phyloP scores from a whole-genome alignment of 2,797 vertebrate species.

The Silurus lanzhouensis region DNA sequence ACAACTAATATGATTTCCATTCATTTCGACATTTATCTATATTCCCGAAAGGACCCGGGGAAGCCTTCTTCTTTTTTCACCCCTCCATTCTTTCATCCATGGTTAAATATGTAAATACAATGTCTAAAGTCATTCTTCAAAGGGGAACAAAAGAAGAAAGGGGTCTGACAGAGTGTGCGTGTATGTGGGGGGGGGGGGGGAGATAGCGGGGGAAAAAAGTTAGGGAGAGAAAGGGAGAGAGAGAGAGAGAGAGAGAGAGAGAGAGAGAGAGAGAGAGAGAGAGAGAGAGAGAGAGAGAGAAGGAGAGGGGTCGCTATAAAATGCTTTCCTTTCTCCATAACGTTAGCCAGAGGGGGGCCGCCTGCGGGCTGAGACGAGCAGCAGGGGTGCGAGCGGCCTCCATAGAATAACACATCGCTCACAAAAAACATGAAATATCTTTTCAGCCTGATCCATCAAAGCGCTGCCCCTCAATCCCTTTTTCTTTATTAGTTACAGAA shows the following conservation, averaged over 20 bases:
- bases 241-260: conserved; percentile 12
- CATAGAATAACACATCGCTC: conserved; percentile 87
- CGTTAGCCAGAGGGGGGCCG: conserved; percentile 95
- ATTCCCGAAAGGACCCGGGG: conserved; percentile 85
- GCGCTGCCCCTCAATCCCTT: conserved; percentile 70
- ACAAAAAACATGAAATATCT: conserved; percentile 93
- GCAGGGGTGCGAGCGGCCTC: conserved; percentile 86
- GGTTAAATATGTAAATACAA: conserved; percentile 99
- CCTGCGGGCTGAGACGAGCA: conserved; percentile 90
- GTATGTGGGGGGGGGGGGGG: neutral
- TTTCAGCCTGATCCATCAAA: conserved; percentile 96
- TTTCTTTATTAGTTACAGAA: conserved; percentile 96
- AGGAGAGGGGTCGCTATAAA: conserved; percentile 97
- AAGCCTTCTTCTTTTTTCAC: conserved; percentile 83
- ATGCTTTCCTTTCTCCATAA: conserved; percentile 99
- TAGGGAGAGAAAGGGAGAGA: neutral
- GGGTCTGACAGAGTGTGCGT: conserved; percentile 70
- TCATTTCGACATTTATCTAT: conserved; percentile 89
- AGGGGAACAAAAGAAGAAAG: conserved; percentile 99
- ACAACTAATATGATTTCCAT: conserved; percentile 82
- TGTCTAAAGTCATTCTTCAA: conserved; percentile 99
- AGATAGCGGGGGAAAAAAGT: neutral
- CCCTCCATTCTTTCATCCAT: conserved; percentile 93
- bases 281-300: conserved; percentile 62
- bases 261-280: conserved; percentile 57